phyloP scores from a whole-genome alignment of 2,888 invertebrate species.

The Drosophila merina region DNA sequence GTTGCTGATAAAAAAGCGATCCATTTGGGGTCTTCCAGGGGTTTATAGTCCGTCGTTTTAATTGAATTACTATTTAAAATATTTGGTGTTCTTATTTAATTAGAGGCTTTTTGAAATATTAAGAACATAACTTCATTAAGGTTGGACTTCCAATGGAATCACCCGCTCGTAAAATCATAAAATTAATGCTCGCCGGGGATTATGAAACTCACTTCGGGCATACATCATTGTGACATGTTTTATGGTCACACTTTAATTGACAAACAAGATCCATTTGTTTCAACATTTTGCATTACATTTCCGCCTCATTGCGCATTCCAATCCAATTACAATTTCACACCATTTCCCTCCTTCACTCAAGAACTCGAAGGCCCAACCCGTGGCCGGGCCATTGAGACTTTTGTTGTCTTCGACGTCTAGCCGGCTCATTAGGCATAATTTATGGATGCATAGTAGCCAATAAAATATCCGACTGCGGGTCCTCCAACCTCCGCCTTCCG shows the following conservation, averaged over 20 bases:
- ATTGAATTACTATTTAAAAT: neutral
- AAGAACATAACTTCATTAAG: slow-evolving; percentile 23
- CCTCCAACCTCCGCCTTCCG: slow-evolving; percentile 11
- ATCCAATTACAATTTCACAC: slow-evolving; percentile 71
- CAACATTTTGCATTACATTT: slow-evolving; percentile 60
- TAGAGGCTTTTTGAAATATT: neutral
- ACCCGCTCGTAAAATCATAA: slow-evolving; percentile 28
- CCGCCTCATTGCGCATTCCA: slow-evolving; percentile 69
- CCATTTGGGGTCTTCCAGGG: neutral
- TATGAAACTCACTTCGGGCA: slow-evolving; percentile 35
- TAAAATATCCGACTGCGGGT: slow-evolving; percentile 56
- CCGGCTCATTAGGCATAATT: slow-evolving; percentile 74
- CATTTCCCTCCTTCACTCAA: slow-evolving; percentile 13
- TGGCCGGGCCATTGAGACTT: slow-evolving; percentile 11
- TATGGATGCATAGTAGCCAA: slow-evolving; percentile 60
- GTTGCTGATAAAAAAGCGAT: slow-evolving; percentile 27
- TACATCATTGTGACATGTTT: slow-evolving; percentile 44
- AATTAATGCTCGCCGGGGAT: slow-evolving; percentile 16
- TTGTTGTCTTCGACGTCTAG: slow-evolving; percentile 45
- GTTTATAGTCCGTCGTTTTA: neutral
- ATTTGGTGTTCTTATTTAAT: neutral
- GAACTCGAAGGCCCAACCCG: slow-evolving; percentile 3
- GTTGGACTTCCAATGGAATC: slow-evolving; percentile 19
- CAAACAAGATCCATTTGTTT: slow-evolving; percentile 45
- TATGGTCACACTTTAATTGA: slow-evolving; percentile 49